Conservation (phyloP, 2,888 invertebrate genomes). For the Melieria crassipennis region DNA sequence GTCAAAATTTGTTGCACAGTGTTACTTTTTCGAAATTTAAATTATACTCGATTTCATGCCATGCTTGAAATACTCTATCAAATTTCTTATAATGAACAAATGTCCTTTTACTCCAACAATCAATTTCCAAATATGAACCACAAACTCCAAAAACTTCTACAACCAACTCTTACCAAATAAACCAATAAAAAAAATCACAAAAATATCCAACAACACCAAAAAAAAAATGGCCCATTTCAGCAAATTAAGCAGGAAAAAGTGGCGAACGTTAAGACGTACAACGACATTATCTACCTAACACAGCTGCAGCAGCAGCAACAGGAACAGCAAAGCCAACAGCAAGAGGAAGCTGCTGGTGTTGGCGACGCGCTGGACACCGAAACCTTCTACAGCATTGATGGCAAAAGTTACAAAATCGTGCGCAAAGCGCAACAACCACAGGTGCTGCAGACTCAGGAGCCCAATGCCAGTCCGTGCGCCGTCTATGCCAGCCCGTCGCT, state of each 20-base stretch:
- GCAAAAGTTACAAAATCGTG: slow-evolving; percentile 55
- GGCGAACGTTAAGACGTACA: slow-evolving; percentile 81
- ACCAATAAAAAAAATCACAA: slow-evolving; percentile 1
- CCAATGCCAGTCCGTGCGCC: slow-evolving; percentile 53
- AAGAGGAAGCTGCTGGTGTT: slow-evolving; percentile 51
- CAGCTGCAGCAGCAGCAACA: slow-evolving; percentile 61
- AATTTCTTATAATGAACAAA: too few species aligned
- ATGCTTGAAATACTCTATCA: too few species aligned
- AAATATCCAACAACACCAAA: slow-evolving; percentile 32
- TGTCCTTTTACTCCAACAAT: too few species aligned
- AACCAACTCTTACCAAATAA: slow-evolving; percentile 3
- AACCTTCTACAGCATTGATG: slow-evolving; percentile 57
- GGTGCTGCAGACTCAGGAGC: slow-evolving; percentile 44
- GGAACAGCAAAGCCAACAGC: slow-evolving; percentile 50
- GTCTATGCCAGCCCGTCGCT: slow-evolving; percentile 80
- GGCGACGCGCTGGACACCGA: slow-evolving; percentile 43
- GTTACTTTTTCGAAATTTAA: too few species aligned
- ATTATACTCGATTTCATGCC: too few species aligned
- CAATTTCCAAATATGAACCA: background rate
- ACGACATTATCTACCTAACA: slow-evolving; percentile 70
- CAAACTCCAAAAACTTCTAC: slow-evolving; percentile 10
- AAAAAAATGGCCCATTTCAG: slow-evolving; percentile 45
- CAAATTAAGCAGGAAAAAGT: slow-evolving; percentile 68
- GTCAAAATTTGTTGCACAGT: too few species aligned
- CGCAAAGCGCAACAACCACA: slow-evolving; percentile 52